Base-by-base conservation (phyloP, 2,888 invertebrate species). In the Calephelis perditalis region DNA sequence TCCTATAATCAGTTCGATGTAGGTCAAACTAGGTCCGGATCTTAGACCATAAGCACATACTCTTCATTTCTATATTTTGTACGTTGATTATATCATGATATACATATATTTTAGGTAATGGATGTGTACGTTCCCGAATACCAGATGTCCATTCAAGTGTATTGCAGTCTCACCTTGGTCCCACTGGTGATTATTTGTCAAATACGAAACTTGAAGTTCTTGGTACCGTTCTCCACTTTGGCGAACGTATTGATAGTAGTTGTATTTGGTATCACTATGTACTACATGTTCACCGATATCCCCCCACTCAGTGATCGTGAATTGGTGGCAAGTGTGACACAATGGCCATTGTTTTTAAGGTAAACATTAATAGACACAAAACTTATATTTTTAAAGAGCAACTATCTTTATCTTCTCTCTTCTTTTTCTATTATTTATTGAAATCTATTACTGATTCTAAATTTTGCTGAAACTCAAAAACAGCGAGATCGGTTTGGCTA, bases 161-260 rank as follows among this genome's bases (percentile, higher is more conserved):
- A 95, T 76, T 94, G 96, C 70, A 84, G 93, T 0, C 75, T 95
- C 8, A 87, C 95, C 0, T 79, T 95, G 12, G 80, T 96, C 0
- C 95, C 96, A 0, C 81, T 96, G 46, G 86, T 96, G 0, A 73
- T 96, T 0, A 91, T 96, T 61, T 93, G 94, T 61, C 95, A 95
- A 76, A 93, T 97, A 61, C 85, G 96, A 47, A 94, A 96, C 72
- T 88, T 98, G 4, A 96, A 95, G 77, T 94, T 94, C 71, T 84
- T 99, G 67, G 96, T 98, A 11, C 97, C 97, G 0, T 96, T 98
- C 78, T 98, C 98, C 0, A 92, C 95, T 56, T 76, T 96, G 26
- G 98, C 98, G 56, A 98, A 98, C 76, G 68, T 95, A 0, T 92
- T 96, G 60, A 95, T 98, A 74, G 86, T 96, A 0, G 77, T 93